Percentiles rank a stretch among this genome's conserved stretches.
These are phyloP conservation scores for Halocynthia roretzi DNA, from an alignment of 23 tunicate species.

Conservation along the genomic window DNA sequence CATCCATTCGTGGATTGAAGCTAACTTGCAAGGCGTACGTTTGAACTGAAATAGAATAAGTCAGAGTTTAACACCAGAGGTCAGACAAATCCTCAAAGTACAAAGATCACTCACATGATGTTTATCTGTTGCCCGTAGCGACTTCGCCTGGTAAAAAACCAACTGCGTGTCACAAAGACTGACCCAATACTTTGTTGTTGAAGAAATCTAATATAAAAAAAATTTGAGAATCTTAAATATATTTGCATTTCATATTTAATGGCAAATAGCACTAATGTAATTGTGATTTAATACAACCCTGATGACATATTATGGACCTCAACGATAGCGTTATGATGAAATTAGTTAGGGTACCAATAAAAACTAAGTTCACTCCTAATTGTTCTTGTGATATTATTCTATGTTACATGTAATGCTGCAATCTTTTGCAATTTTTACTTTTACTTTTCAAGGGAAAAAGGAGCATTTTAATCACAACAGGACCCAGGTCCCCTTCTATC, in stretches of 20 bases:
- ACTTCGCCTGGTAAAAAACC: slow-evolving; percentile 48
- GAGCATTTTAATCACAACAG: neutral
- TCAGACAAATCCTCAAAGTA: neutral
- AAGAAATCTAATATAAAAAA: slow-evolving; percentile 35
- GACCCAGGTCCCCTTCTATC: neutral
- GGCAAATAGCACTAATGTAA: no score
- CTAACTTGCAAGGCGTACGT: slow-evolving; percentile 67
- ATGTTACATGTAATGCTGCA: neutral
- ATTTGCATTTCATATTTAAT: no score
- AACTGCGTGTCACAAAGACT: slow-evolving; percentile 43
- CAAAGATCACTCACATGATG: slow-evolving; percentile 40
- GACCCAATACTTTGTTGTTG: slow-evolving; percentile 80
- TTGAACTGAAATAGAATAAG: slow-evolving; percentile 43
- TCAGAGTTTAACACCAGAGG: neutral
- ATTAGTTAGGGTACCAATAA: no score
- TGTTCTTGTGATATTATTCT: no score
- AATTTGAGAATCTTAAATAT: neutral
- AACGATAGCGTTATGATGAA: no score
- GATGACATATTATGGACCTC: no score
- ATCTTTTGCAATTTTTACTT: neutral
- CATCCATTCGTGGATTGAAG: slow-evolving; percentile 69
- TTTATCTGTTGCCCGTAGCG: slow-evolving; percentile 35
- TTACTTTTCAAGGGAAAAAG: neutral
- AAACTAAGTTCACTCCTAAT: no score
- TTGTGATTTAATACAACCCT: no score